These are phyloP conservation scores for Acrocyrtus sp. DNA, from an alignment of 2,888 invertebrate species.

Conservation along the genomic window DNA sequence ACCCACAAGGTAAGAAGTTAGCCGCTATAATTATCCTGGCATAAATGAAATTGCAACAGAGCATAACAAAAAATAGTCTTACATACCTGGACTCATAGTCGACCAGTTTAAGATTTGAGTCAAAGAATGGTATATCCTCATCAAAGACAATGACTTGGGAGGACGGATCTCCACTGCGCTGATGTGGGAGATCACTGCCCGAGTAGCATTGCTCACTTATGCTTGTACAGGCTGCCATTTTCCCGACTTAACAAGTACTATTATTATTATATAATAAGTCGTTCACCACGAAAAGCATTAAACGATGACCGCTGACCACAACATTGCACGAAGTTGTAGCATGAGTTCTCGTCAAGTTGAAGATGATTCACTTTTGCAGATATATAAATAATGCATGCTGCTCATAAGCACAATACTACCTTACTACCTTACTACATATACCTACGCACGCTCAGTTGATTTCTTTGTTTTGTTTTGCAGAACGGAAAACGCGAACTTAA, in stretches of 20 bases:
- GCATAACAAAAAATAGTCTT: too few relatives aligned
- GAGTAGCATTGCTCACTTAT: constrained; percentile 46
- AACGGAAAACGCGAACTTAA: too few relatives aligned
- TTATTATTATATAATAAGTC: background rate
- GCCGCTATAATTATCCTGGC: too few relatives aligned
- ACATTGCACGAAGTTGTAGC: constrained; percentile 1
- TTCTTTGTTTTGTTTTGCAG: too few relatives aligned
- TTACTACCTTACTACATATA: background rate
- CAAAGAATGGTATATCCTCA: constrained; percentile 46
- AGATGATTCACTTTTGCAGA: too few relatives aligned
- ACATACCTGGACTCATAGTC: constrained; percentile 59
- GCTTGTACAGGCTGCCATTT: constrained; percentile 43
- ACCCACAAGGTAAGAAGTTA: too few relatives aligned
- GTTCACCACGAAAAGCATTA: constrained; percentile 25
- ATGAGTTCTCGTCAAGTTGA: too few relatives aligned
- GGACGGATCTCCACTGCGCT: constrained; percentile 39
- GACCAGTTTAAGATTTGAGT: constrained; percentile 53
- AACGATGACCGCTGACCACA: constrained; percentile 10
- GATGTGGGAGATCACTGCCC: constrained; percentile 51
- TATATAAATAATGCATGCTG: background rate
- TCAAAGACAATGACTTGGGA: constrained; percentile 55
- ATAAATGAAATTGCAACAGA: too few relatives aligned
- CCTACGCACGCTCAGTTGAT: too few relatives aligned
- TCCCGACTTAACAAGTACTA: constrained; percentile 5
- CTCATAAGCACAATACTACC: background rate